Conservation (phyloP, 1,140 invertebrate species). For the Branchinecta lindahli region DNA sequence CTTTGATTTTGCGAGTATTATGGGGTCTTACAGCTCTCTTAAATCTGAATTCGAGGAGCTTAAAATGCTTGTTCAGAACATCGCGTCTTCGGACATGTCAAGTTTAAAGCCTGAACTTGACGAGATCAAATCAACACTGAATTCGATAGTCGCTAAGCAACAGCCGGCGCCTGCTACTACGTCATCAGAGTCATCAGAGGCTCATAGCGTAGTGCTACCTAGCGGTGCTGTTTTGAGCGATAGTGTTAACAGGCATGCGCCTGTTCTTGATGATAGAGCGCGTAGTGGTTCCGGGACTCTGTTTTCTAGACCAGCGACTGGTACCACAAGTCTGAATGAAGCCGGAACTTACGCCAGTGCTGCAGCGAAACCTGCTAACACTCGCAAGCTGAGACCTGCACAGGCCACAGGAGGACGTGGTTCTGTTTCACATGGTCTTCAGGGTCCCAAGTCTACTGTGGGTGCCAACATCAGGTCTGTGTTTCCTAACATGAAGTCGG, state of each 20-base stretch:
- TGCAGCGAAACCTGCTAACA: conserved; percentile 8
- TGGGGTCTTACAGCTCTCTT: background rate
- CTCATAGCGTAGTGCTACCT: background rate
- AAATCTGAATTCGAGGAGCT: conserved; percentile 1
- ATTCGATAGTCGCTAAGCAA: background rate
- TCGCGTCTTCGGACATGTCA: background rate
- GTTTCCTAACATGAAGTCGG: too few relatives aligned
- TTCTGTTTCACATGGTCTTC: too few relatives aligned
- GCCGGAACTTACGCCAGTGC: background rate
- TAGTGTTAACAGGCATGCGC: conserved; percentile 8
- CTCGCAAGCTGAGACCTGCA: background rate
- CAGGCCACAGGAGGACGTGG: background rate
- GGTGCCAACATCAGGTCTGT: too few relatives aligned
- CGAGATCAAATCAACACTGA: background rate
- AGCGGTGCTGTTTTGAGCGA: background rate
- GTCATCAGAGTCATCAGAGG: conserved; percentile 1
- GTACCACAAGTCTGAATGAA: background rate
- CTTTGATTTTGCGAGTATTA: conserved; percentile 9
- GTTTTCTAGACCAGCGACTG: background rate
- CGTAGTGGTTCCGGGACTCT: background rate
- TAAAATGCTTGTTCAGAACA: conserved; percentile 6
- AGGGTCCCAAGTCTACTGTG: too few relatives aligned
- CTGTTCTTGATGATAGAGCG: background rate
- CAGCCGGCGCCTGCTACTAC: background rate
- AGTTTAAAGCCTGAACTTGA: conserved; percentile 1